Evolutionary conservation across 2,113 vertebrate genomes (phyloP), one percentile per base, ranked within the genome.

Genomic region (Hymenochirus boettgeri): DNA sequence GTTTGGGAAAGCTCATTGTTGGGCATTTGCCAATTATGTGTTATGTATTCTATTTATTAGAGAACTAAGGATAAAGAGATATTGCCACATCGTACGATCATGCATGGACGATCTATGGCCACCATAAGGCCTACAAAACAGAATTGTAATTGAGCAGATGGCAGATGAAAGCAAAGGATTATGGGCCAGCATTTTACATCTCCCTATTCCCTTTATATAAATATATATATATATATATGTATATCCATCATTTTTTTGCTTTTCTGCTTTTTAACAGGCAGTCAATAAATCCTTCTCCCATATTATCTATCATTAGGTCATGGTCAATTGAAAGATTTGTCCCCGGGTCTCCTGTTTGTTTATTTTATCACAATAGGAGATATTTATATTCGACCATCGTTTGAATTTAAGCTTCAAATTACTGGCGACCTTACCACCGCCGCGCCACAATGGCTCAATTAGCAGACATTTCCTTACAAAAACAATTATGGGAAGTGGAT

Each of bases 401-500:
- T 26, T 58, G 10, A 12, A 52, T 27, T 37, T 59, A 45, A 51
- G 26, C 55, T 4, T 42, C 45, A 58, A 67, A 67, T 59, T 48
- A 59, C 56, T 56, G 24, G 22, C 26, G 64, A 57, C 64, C 55
- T 23, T 27, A 27, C 47, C 39, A 6, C 47, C 42, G 25, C 15
- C n/a, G 21, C 52, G 64, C 59, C 47, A 67, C 51, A 67, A 59
- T 59, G 59, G 2, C n/a, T 35, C 47, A 39, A 67, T 67, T 59
- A 59, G 17, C 29, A 42, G 56, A 52, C 5, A 47, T 67, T 67
- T 52, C 5, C 26, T 25, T 52, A 27, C 31, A 67, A 67, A 67
- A 51, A 53, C 64, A 45, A 59, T 59, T 33, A 21, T 23, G 24
- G 19, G 21, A 29, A 67, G 56, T 33, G 33, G 12, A 6, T 19